Conservation (phyloP, 53 echinoderm and acorn worm species). For the Temnopleurus reevesii region DNA sequence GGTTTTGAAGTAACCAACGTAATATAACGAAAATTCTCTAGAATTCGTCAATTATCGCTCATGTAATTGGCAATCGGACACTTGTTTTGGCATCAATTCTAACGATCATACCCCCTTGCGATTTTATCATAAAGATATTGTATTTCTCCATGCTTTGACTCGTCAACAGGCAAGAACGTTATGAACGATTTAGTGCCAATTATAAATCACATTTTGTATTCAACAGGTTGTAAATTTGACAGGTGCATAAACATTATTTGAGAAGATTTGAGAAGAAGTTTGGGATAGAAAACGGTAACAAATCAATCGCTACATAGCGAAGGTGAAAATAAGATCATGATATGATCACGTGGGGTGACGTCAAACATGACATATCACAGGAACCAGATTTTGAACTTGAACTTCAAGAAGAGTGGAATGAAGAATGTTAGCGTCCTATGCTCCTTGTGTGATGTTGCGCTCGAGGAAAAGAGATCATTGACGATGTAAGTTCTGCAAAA, state of each 20-base stretch:
- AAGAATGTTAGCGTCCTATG: too few species aligned
- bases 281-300: background rate
- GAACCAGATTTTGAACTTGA: background rate
- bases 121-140: too few species aligned
- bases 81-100: background rate
- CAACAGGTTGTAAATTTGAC: background rate
- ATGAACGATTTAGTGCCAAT: slow-evolving; percentile 42
- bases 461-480: too few species aligned
- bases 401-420: too few species aligned
- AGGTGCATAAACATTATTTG: slow-evolving; percentile 33
- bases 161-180: too few species aligned
- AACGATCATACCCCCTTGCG: too few species aligned
- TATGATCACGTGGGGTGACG: background rate
- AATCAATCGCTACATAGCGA: background rate
- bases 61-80: slow-evolving; percentile 18
- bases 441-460: too few species aligned
- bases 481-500: too few species aligned
- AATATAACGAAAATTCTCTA: background rate
- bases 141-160: background rate
- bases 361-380: background rate
- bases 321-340: background rate
- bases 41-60: slow-evolving; percentile 12
- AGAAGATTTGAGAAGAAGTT: slow-evolving; percentile 24
- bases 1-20: background rate
- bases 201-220: slow-evolving; percentile 12